A percentile compares a stretch with the other conserved stretches of the same genome.
Conservation (phyloP, 2,797 vertebrate genomes). For the Tauraco hartlaubi region DNA sequence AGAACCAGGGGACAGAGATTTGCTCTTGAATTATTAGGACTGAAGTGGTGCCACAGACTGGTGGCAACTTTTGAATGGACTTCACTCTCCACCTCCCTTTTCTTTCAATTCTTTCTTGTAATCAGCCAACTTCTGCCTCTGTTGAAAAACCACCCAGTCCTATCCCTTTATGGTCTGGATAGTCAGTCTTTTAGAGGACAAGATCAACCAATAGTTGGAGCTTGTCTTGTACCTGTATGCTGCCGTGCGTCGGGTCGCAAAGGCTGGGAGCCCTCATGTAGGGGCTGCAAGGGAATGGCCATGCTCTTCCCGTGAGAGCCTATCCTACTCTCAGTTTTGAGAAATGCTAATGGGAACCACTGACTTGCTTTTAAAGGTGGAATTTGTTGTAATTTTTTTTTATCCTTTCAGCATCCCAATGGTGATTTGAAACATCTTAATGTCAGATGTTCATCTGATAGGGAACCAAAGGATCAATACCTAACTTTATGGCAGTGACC, state of each 20-base stretch:
- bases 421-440: not conserved
- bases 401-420: not conserved
- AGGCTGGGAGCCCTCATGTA: not conserved
- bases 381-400: not conserved
- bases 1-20: not conserved
- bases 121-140: not conserved
- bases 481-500: not conserved
- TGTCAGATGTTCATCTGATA: not conserved
- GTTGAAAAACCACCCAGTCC: not conserved
- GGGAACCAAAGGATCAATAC: not conserved
- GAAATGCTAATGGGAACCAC: not conserved
- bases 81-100: not conserved
- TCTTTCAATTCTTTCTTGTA: not conserved
- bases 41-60: not conserved
- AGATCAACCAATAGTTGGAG: not conserved
- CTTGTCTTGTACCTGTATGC: not conserved
- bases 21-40: not conserved
- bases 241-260: too few species aligned
- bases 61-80: not conserved
- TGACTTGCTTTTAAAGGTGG: not conserved
- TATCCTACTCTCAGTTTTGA: rapidly evolving
- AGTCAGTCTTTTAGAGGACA: not conserved
- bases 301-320: not conserved
- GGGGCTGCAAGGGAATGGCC: rapidly evolving
- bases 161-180: not conserved